A percentile compares a stretch with the other conserved stretches of the same genome.
phyloP scores from a whole-genome alignment of 2,888 invertebrate genomes.

The Aleiodes testaceus region DNA sequence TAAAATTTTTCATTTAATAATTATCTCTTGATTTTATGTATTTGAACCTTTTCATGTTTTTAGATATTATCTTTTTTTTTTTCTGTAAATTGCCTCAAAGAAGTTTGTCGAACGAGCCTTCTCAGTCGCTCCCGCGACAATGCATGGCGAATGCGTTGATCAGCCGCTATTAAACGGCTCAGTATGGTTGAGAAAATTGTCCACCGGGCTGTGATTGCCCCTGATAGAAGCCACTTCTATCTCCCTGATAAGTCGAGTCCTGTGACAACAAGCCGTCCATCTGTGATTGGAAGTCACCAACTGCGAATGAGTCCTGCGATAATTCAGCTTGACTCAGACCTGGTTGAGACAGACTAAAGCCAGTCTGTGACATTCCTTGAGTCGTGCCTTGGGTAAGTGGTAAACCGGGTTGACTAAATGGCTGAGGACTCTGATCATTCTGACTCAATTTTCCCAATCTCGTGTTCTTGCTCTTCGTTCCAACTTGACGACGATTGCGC shows the following conservation, averaged over 20 bases:
- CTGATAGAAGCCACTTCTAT: constrained; percentile 78
- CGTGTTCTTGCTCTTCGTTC: constrained; percentile 61
- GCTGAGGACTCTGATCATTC: constrained; percentile 83
- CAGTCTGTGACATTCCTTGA: constrained; percentile 83
- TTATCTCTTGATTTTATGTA: constrained; percentile 22
- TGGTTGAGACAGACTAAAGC: constrained; percentile 81
- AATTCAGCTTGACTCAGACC: constrained; percentile 81
- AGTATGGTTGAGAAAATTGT: constrained; percentile 81
- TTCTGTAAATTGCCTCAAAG: constrained; percentile 58
- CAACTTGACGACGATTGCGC: constrained; percentile 63
- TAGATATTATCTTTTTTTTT: constrained; percentile 18
- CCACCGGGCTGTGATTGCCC: constrained; percentile 74
- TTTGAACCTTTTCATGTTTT: not conserved
- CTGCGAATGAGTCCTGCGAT: constrained; percentile 87
- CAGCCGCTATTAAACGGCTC: constrained; percentile 72
- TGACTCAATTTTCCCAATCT: constrained; percentile 75
- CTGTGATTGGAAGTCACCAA: constrained; percentile 91
- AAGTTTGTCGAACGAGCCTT: constrained; percentile 71
- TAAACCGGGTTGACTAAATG: constrained; percentile 75
- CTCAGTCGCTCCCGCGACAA: constrained; percentile 72
- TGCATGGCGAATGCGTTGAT: constrained; percentile 72
- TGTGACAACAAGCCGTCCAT: constrained; percentile 96
- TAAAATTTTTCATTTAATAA: constrained; percentile 51
- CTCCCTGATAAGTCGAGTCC: constrained; percentile 89
- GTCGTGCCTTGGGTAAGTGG: constrained; percentile 73